phyloP scores from a whole-genome alignment of 2,113 vertebrate genomes.

The Chaetops frenatus region DNA sequence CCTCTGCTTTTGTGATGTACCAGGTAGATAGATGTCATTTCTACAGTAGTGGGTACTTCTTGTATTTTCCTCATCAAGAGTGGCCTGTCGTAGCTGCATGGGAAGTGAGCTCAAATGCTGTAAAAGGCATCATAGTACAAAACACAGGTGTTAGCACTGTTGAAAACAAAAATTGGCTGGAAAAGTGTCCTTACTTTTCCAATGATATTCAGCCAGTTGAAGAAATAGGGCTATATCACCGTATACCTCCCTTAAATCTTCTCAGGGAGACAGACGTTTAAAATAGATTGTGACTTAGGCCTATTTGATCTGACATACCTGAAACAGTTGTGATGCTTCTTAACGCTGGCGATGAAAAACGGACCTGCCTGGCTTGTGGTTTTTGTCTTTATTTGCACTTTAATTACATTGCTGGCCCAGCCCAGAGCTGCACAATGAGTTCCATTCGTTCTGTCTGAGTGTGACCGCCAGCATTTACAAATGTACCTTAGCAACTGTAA shows the following conservation, averaged over 20 bases:
- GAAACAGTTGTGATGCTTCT: slow-evolving; percentile 20
- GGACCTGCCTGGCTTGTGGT: slow-evolving; percentile 44
- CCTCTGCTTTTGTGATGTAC: not conserved
- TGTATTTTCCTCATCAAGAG: not conserved
- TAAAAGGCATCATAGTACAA: not conserved
- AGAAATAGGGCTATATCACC: slow-evolving; percentile 59
- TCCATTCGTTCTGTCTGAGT: not conserved
- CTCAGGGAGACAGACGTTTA: slow-evolving; percentile 68
- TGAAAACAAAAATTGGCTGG: slow-evolving; percentile 28
- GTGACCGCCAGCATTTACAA: slow-evolving; percentile 20
- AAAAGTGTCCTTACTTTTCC: slow-evolving; percentile 56
- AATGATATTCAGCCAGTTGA: slow-evolving; percentile 39
- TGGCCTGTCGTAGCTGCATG: not conserved
- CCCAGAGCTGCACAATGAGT: slow-evolving; percentile 41
- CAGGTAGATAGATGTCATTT: not conserved
- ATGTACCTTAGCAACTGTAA: slow-evolving; percentile 44
- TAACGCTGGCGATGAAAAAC: not conserved
- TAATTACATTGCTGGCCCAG: slow-evolving; percentile 47
- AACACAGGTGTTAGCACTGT: slow-evolving; percentile 11
- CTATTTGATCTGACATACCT: slow-evolving; percentile 35
- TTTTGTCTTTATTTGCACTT: slow-evolving; percentile 68
- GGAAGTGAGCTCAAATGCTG: slow-evolving; percentile 2
- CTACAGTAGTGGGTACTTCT: not conserved
- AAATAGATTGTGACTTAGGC: slow-evolving; percentile 40
- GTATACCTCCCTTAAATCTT: slow-evolving; percentile 61